These are phyloP conservation scores for Hydraecia micacea DNA, from an alignment of 2,888 invertebrate species.

Conservation along the genomic window DNA sequence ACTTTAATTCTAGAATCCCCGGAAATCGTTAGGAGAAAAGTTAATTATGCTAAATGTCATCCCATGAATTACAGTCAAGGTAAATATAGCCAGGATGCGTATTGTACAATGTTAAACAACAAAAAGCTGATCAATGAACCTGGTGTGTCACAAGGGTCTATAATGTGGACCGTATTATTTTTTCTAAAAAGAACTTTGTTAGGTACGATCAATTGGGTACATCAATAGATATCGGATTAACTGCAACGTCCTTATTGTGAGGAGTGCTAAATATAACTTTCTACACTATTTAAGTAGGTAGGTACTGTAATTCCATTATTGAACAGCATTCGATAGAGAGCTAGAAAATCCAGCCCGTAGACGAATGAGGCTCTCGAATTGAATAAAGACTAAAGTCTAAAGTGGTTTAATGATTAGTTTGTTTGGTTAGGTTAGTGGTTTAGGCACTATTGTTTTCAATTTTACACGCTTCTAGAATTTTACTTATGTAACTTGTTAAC, in stretches of 20 bases:
- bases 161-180: neutral
- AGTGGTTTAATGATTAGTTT: neutral
- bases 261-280: neutral
- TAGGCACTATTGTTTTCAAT: neutral
- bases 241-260: neutral
- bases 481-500: neutral
- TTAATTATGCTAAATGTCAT: neutral
- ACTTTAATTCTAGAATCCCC: neutral
- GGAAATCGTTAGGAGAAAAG: neutral
- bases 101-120: neutral
- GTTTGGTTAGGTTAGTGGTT: no score
- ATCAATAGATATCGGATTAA: neutral
- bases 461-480: constrained; percentile 10
- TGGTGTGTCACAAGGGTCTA: neutral
- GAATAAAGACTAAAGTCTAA: neutral
- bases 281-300: neutral
- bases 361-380: neutral
- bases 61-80: no score
- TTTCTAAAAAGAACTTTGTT: no score
- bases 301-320: neutral
- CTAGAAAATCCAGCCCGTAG: neutral
- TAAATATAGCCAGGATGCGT: neutral
- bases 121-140: neutral
- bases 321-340: neutral
- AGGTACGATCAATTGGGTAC: neutral